Percentiles rank a stretch among this genome's conserved stretches.
Conservation (phyloP, 1,140 invertebrate genomes). For the Lysiphlebus fabarum region DNA sequence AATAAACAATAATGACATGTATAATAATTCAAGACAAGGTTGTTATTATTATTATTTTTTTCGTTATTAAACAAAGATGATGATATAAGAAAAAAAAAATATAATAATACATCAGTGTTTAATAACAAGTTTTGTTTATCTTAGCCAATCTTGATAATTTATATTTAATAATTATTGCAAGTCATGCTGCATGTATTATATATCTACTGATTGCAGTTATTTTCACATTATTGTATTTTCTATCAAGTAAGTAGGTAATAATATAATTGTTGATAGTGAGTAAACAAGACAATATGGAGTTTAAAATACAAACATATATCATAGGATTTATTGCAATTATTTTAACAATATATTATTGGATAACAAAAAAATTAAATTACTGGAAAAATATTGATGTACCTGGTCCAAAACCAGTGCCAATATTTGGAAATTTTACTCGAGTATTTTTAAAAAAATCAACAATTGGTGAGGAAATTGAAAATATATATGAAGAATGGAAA, state of each 20-base stretch:
- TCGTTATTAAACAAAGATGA: too few relatives aligned
- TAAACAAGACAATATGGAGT: conserved; percentile 3
- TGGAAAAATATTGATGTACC: conserved; percentile 47
- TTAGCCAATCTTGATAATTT: too few relatives aligned
- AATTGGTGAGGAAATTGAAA: conserved; percentile 23
- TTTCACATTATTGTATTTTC: too few relatives aligned
- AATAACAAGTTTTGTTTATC: too few relatives aligned
- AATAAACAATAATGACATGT: too few relatives aligned
- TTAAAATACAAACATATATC: not conserved
- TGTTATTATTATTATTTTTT: too few relatives aligned
- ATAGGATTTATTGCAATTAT: not conserved
- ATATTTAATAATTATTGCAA: too few relatives aligned
- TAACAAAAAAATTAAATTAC: conserved; percentile 36
- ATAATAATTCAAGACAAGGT: too few relatives aligned
- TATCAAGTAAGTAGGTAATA: too few relatives aligned
- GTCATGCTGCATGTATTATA: too few relatives aligned
- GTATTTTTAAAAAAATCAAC: conserved; percentile 25
- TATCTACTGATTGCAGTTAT: too few relatives aligned
- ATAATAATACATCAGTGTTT: not conserved
- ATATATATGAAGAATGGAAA: conserved; percentile 29
- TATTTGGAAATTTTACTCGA: conserved; percentile 40
- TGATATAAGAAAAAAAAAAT: not conserved
- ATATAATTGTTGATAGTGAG: too few relatives aligned
- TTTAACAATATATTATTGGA: conserved; percentile 10
- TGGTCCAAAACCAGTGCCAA: conserved; percentile 42